Base-by-base conservation (phyloP, 1,140 invertebrate species). In the Psix sp. region DNA sequence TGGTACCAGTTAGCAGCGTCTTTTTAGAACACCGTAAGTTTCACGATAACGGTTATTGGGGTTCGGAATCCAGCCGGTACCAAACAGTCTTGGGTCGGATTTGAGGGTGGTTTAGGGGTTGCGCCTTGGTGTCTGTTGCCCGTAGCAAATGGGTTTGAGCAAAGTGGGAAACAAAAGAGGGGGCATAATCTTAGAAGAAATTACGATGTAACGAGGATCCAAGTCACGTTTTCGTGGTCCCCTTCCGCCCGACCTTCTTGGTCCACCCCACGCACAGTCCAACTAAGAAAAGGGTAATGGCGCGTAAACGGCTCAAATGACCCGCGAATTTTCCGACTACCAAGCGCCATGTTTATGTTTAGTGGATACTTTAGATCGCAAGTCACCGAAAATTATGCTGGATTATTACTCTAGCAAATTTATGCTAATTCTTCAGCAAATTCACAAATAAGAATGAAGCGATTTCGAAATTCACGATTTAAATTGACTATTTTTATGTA, bases 231-330 rank as follows among this genome's bases (percentile, higher is more conserved):
- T 52, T 15, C 70, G 54, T 66, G 60, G 21, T 45, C 54, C 56
- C 43, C 35, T 38, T 11, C n/a, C 13, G 6, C 15, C 17, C 57
- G 16, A n/a, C 18, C 11, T 21, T n/a, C n/a, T n/a, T n/a, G n/a
- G n/a, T n/a, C n/a, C n/a, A n/a, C n/a, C n/a, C n/a, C n/a, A n/a
- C n/a, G n/a, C 5, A 15, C 42, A 13, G 35, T 59, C 39, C 36
- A 39, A 74, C 59, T 79, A 80, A 83, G 83, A 82, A 86, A 77
- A 81, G 79, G 82, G 83, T 86, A 87, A 87, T 87, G 86, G 84
- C 59, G 82, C 80, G 84, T 84, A 84, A 87, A 85, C 81, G 77
- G 79, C 83, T 86, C 84, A 86, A 87, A 87, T 85, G 85, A 86
- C 81, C 84, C 83, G 84, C 81, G 82, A 86, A 86, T 85, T 83